Evolutionary conservation across 2,797 vertebrate genomes (phyloP), one percentile per base, ranked within the genome.

Genomic region (Sebastes hopkinsi): DNA sequence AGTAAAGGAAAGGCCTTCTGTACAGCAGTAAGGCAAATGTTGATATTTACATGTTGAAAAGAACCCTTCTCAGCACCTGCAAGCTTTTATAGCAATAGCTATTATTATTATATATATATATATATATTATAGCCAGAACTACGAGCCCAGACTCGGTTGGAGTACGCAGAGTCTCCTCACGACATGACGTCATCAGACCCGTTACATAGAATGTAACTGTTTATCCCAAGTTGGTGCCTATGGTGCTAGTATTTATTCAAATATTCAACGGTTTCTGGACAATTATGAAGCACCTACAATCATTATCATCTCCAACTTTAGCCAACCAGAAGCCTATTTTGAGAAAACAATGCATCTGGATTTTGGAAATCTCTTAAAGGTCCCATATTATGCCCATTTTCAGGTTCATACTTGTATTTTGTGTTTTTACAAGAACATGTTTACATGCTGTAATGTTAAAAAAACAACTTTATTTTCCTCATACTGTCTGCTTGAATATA

Each of bases 321-420:
- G 71, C 22, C 27, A 46, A 50, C 30, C 30, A 25, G 72, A 50
- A 82, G 54, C 66, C 72, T 23, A 29, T 72, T 82, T 60, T 36
- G 60, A 58, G 36, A 38, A 16, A 67, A 67, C 16, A 22, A 27
- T 27, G 20, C 50, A 46, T 64, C 22, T 70, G 68, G 36, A 65
- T 42, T 72, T 59, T n/a, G 23, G 30, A 68, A 76, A 32, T 16
- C 42, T 62, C 42, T 65, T 6, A 22, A 42, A 42, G 38, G 13
- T 42, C 38, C 5, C 38, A 42, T 42, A 42, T 42, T 3, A 16
- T 42, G 38, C 38, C 38, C 13, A 42, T 42, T 42, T 16, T 42
- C 13, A 42, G 38, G 38, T 42, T 42, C 38, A 42, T 16, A 42
- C 38, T 16, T 42, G 38, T 42, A 42, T 42, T 42, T 42, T 42